These are phyloP conservation scores for Labroides dimidiatus DNA, from an alignment of 2,797 vertebrate species.

Conservation along the genomic window DNA sequence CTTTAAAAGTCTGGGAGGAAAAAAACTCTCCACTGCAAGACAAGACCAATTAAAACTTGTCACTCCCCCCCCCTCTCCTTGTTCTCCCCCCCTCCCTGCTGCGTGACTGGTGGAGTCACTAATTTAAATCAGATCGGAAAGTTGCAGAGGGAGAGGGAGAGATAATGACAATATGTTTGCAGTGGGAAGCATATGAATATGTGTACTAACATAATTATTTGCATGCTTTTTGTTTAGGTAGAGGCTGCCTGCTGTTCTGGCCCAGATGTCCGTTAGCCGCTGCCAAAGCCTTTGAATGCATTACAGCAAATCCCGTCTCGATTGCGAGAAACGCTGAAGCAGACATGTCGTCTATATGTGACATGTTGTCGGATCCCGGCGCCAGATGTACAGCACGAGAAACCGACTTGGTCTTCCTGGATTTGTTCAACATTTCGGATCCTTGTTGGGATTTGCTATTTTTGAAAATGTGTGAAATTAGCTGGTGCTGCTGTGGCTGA, in stretches of 20 bases:
- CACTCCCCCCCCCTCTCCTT: slow-evolving; percentile 27
- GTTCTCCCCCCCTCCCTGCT: slow-evolving; percentile 33
- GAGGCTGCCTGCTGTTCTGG: slow-evolving; percentile 68
- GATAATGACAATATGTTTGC: slow-evolving; percentile 76
- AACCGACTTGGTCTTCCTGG: background rate
- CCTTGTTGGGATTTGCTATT: background rate
- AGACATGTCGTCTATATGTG: slow-evolving; percentile 18
- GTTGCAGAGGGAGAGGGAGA: slow-evolving; percentile 49
- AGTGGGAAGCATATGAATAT: slow-evolving; percentile 61
- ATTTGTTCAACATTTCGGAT: slow-evolving; percentile 16
- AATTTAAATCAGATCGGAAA: slow-evolving; percentile 69
- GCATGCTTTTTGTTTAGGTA: slow-evolving; percentile 66
- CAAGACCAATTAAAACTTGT: slow-evolving; percentile 72
- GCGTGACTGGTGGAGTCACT: slow-evolving; percentile 65
- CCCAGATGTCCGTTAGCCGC: slow-evolving; percentile 65
- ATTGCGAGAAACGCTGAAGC: slow-evolving; percentile 25
- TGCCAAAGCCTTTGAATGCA: slow-evolving; percentile 58
- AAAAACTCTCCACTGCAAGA: slow-evolving; percentile 32
- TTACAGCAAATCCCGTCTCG: slow-evolving; percentile 16
- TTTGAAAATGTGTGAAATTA: background rate
- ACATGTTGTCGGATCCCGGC: background rate
- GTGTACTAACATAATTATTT: slow-evolving; percentile 68
- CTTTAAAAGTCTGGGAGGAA: slow-evolving; percentile 30
- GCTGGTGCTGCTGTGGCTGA: background rate
- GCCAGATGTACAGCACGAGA: slow-evolving; percentile 5